A percentile compares a stretch with the other conserved stretches of the same genome.
These are phyloP conservation scores for Zosterops borbonicus DNA, from an alignment of 2,113 vertebrate genomes.

Conservation along the genomic window DNA sequence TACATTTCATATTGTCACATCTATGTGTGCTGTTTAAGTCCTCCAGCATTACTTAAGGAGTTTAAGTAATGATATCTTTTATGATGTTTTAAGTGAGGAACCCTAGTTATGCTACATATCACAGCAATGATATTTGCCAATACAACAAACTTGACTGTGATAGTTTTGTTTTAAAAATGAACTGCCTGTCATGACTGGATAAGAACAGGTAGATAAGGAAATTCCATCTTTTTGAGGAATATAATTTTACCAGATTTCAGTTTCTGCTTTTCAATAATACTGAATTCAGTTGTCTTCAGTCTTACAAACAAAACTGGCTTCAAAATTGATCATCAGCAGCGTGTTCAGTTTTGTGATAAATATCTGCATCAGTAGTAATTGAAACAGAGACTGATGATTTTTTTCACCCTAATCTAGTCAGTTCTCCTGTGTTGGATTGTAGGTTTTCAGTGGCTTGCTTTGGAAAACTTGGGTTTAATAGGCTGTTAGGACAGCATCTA, in stretches of 20 bases:
- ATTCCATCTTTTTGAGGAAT: neutral
- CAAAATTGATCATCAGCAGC: neutral
- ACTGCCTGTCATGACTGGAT: accelerated
- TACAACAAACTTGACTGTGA: neutral
- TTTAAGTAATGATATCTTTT: neutral
- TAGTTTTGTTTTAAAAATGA: neutral
- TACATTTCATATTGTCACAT: neutral
- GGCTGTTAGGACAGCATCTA: constrained; percentile 30
- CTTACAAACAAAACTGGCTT: neutral
- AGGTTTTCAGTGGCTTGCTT: neutral
- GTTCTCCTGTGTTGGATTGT: neutral
- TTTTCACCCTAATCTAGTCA: neutral
- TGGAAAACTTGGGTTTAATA: neutral
- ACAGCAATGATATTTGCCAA: neutral
- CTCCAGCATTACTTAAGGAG: neutral
- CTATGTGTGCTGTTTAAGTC: neutral
- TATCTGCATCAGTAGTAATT: neutral
- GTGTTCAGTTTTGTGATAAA: neutral
- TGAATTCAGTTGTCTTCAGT: neutral
- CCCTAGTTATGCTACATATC: neutral
- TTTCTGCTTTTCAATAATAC: neutral
- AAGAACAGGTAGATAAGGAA: neutral
- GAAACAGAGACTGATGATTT: neutral
- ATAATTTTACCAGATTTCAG: neutral
- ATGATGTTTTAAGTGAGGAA: neutral